phyloP scores from a whole-genome alignment of 2,797 vertebrate genomes.

The Varecia variegata region DNA sequence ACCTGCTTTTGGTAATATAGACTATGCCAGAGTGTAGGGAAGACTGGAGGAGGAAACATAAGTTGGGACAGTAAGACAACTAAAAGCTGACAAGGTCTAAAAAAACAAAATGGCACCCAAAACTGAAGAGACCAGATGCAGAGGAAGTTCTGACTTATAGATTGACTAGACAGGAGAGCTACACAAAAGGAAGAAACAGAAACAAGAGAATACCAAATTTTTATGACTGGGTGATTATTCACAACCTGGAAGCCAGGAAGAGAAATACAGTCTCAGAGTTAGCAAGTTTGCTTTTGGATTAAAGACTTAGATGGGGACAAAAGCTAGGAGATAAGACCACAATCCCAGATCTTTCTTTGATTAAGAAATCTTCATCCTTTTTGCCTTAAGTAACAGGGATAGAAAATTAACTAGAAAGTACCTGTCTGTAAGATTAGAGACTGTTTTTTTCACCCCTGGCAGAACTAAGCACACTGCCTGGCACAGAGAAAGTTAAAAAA shows the following conservation, averaged over 20 bases:
- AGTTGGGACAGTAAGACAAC: not conserved
- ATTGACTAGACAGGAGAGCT: not conserved
- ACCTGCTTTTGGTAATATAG: not conserved
- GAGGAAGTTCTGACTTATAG: not conserved
- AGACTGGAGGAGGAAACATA: not conserved
- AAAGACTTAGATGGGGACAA: not conserved
- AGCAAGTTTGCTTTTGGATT: not conserved
- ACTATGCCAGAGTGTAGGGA: not conserved
- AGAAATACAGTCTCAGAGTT: not conserved
- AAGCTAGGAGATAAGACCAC: not conserved
- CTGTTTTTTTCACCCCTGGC: not conserved
- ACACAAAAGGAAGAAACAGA: not conserved
- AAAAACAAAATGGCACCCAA: not conserved
- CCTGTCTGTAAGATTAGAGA: not conserved
- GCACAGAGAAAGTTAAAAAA: not conserved
- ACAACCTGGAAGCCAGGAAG: not conserved
- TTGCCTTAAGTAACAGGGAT: not conserved
- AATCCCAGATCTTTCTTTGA: not conserved
- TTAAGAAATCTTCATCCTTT: constrained; percentile 8
- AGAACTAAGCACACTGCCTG: not conserved
- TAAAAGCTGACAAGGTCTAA: not conserved
- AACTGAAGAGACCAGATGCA: not conserved
- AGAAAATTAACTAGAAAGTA: not conserved
- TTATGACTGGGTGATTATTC: not conserved
- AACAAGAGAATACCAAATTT: not conserved